A percentile compares a stretch with the other conserved stretches of the same genome.
Evolutionary conservation across 2,797 vertebrate genomes (phyloP).

Genomic region (Mus spretus): DNA sequence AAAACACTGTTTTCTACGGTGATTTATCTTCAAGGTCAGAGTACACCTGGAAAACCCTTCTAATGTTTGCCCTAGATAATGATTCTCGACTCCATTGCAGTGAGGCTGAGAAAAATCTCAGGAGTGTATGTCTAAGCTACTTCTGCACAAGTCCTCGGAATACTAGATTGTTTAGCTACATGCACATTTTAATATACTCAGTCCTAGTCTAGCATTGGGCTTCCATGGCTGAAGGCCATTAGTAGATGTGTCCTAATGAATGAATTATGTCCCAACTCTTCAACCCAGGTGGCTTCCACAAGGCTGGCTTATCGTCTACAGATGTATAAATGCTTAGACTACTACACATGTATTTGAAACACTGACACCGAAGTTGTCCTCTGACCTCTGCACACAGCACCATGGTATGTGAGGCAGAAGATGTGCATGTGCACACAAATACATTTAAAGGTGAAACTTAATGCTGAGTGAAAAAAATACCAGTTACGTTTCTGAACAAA

Average conservation of each 20-base stretch:
- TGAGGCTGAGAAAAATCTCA: not conserved
- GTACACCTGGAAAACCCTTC: not conserved
- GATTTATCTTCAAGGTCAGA: not conserved
- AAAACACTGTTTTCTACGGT: not conserved
- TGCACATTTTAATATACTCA: not conserved
- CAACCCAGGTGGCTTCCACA: not conserved
- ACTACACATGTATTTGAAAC: not conserved
- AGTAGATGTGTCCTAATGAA: not conserved
- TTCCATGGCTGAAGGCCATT: not conserved
- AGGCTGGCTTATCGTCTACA: not conserved
- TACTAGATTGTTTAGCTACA: not conserved
- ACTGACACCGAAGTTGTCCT: not conserved
- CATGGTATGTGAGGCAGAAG: no score
- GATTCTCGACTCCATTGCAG: not conserved
- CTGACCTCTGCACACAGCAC: not conserved
- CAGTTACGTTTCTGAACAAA: not conserved
- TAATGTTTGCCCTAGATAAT: not conserved
- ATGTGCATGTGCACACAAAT: not conserved
- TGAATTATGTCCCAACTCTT: not conserved
- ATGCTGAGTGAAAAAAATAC: not conserved
- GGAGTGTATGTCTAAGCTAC: not conserved
- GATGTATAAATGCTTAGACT: not conserved
- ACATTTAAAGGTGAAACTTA: not conserved
- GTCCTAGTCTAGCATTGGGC: not conserved
- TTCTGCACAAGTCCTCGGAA: not conserved